Conservation (phyloP, 1,140 invertebrate species). For the Tenebrio molitor region DNA sequence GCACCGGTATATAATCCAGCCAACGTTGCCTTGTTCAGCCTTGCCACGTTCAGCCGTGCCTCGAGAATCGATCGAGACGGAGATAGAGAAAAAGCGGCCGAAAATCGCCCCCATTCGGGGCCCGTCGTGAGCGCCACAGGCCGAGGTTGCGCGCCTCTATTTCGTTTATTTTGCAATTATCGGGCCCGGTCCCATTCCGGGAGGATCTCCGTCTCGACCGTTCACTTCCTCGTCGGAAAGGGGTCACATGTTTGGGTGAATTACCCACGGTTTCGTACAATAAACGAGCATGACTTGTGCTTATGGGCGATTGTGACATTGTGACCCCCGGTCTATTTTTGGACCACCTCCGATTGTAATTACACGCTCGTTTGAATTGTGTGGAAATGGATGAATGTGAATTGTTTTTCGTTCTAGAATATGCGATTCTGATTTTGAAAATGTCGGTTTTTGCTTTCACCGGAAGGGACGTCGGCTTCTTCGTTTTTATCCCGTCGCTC, state of each 20-base stretch:
- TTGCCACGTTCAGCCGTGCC: conserved; percentile 37
- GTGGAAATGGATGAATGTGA: conserved; percentile 7
- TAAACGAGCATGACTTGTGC: no score
- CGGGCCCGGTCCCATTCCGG: background rate
- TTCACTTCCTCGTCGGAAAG: conserved; percentile 4
- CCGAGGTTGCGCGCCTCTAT: background rate
- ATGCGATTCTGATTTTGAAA: no score
- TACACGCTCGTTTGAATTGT: background rate
- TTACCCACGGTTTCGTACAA: no score
- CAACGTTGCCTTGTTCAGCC: conserved; percentile 45
- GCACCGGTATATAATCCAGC: conserved; percentile 41
- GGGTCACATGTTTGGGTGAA: no score
- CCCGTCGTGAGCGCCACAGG: conserved; percentile 5
- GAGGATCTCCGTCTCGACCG: no score
- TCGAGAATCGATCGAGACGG: conserved; percentile 7
- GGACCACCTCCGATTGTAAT: background rate
- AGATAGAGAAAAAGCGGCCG: conserved; percentile 4
- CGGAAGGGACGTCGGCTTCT: no score
- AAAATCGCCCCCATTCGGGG: background rate
- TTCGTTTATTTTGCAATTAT: conserved; percentile 24
- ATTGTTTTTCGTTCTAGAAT: no score
- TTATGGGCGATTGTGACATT: conserved; percentile 5
- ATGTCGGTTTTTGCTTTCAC: no score
- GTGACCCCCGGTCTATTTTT: conserved; percentile 1
- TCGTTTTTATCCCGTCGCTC: no score